A percentile compares a stretch with the other conserved stretches of the same genome.
These are phyloP conservation scores for Ceratina japonica DNA, from an alignment of 1,140 invertebrate species.

Conservation along the genomic window DNA sequence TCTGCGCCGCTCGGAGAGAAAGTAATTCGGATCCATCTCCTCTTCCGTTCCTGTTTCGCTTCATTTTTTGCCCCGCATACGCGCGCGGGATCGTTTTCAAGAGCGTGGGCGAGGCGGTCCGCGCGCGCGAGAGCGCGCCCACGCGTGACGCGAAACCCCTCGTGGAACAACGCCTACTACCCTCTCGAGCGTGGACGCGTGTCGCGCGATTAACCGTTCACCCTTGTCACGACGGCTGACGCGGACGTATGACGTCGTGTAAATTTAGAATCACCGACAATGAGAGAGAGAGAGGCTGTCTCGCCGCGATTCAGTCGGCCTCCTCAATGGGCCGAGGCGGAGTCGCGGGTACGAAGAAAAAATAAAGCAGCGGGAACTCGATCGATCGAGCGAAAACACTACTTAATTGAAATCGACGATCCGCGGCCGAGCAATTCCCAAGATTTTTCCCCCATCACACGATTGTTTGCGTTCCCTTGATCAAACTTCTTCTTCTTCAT, in stretches of 20 bases:
- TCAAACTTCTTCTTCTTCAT: no score
- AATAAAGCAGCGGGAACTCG: no score
- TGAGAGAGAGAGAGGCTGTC: no score
- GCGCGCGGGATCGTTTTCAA: background rate
- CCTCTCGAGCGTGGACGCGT: background rate
- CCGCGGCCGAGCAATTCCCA: no score
- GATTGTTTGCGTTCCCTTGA: no score
- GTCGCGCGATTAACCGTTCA: constrained; percentile 26
- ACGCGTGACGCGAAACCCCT: background rate
- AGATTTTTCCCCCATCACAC: no score
- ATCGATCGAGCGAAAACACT: no score
- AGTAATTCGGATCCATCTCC: background rate
- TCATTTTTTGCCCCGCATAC: background rate
- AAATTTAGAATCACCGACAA: constrained; percentile 30
- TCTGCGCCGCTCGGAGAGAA: background rate
- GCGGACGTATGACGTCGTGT: constrained; percentile 10
- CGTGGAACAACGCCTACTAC: constrained; percentile 26
- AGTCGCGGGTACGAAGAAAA: no score
- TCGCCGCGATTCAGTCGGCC: constrained; percentile 8
- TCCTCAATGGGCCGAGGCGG: no score
- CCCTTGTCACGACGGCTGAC: constrained; percentile 21
- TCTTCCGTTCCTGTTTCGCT: background rate
- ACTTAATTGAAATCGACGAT: no score
- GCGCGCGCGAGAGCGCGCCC: background rate
- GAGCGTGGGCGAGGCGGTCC: background rate